Percentiles rank a stretch among this genome's conserved stretches.
These are phyloP conservation scores for Zaprionus gabonicus DNA, from an alignment of 1,140 invertebrate species.

Conservation along the genomic window DNA sequence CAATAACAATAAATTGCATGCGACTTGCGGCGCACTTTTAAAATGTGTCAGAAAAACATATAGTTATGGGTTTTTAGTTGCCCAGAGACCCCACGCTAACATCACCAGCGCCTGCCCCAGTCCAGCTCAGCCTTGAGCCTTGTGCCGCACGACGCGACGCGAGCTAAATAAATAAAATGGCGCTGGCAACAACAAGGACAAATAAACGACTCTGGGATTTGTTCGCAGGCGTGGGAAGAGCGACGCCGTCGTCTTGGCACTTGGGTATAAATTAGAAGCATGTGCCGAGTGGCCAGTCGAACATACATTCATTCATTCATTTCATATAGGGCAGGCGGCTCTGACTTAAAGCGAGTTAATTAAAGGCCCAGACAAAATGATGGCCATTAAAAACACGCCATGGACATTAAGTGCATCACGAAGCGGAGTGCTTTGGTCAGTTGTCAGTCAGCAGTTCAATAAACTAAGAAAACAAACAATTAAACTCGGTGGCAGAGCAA, in stretches of 20 bases:
- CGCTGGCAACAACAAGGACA: constrained; percentile 44
- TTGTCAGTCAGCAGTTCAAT: constrained; percentile 58
- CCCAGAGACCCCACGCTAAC: constrained; percentile 24
- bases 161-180: constrained; percentile 43
- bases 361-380: constrained; percentile 60
- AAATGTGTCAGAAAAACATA: constrained; percentile 79
- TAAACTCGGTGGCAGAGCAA: constrained; percentile 55
- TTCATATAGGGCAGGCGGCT: constrained; percentile 8
- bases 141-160: constrained; percentile 41
- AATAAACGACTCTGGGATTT: constrained; percentile 69
- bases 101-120: neutral
- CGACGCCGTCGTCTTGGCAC: constrained; percentile 26
- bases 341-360: constrained; percentile 71
- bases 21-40: constrained; percentile 74
- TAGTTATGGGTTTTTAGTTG: constrained; percentile 76
- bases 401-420: constrained; percentile 65
- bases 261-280: constrained; percentile 62
- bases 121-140: neutral
- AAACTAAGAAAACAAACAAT: constrained; percentile 77
- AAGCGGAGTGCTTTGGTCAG: constrained; percentile 34
- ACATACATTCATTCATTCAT: neutral
- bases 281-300: constrained; percentile 42
- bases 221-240: constrained; percentile 27
- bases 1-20: constrained; percentile 74
- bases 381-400: constrained; percentile 71